Evolutionary conservation across 1,140 invertebrate species (phyloP), one percentile per base, ranked within the genome.

Genomic region (Mylabris phalerata): DNA sequence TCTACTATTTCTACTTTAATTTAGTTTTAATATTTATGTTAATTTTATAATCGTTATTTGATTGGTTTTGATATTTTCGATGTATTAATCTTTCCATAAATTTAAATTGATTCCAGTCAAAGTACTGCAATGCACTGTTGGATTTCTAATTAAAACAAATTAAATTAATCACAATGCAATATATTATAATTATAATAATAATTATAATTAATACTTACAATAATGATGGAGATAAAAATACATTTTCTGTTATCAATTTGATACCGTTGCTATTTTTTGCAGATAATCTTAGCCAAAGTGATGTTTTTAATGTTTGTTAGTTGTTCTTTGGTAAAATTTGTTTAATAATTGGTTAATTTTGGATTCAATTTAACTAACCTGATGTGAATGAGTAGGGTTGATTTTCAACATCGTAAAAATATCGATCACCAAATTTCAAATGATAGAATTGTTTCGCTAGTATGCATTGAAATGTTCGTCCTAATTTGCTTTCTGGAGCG

Each of bases 221-320:
- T 19, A 19, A 19, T 13, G 39, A 19, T 24, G 58, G 47, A 2
- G 89, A 84, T 1, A 85, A 61, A 66, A 95, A 93, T 5, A 92
- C 84, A 66, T 93, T 79, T 67, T 78, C 75, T 50, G 82, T 80
- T 11, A 86, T 76, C 64, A 81, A 78, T 6, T 83, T 80, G 25
- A 95, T 90, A 56, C 87, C 84, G 65, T 96, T 93, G 3, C 86
- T 87, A 71, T 91, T 94, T n/a, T 68, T 94, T 75, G 51, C 77
- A 78, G 5, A 79, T 63, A 5, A 79, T 50, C 3, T 77, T 65
- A 3, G 76, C 71, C 64, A 78, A 74, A 4, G 73, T 75, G 9
- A 74, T 57, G 6, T 70, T 67, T 3, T 75, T 71, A 56, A 79
- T 77, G 43, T 75, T 62, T 44, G 73, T 45, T 49, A 78, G 57